Percentiles rank a stretch among this genome's conserved stretches.
These are phyloP conservation scores for Enteromius afrohamiltoni DNA, from an alignment of 2,797 vertebrate genomes.

Conservation along the genomic window DNA sequence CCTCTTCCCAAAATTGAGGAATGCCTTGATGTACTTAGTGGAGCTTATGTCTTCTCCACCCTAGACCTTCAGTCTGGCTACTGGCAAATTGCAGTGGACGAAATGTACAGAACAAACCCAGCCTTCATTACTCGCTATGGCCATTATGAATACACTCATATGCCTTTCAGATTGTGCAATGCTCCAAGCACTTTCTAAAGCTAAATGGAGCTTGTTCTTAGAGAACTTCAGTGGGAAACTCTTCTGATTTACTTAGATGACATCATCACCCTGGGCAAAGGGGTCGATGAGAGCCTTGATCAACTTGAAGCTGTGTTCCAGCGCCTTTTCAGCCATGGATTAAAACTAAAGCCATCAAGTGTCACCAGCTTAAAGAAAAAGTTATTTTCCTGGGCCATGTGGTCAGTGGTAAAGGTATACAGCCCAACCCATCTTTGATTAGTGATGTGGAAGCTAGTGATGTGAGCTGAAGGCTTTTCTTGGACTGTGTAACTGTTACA, in stretches of 20 bases:
- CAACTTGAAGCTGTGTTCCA: constrained; percentile 8
- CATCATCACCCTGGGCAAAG: too few relatives aligned
- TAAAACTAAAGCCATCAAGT: constrained; percentile 10
- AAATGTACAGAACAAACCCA: too few relatives aligned
- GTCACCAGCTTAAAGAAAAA: constrained; percentile 35
- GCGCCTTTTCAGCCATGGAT: background rate
- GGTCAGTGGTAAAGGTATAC: constrained; percentile 58
- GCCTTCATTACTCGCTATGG: too few relatives aligned
- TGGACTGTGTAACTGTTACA: constrained; percentile 30
- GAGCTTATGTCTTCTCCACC: too few relatives aligned
- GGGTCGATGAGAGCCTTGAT: constrained; percentile 37
- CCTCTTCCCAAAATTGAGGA: constrained; percentile 14
- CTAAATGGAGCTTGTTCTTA: too few relatives aligned
- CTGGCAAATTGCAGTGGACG: too few relatives aligned
- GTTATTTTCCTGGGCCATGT: constrained; percentile 27
- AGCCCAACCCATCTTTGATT: background rate
- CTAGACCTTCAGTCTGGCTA: too few relatives aligned
- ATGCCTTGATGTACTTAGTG: background rate
- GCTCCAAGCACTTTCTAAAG: too few relatives aligned
- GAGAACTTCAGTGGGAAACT: too few relatives aligned
- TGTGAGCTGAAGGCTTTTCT: constrained; percentile 57
- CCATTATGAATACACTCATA: too few relatives aligned
- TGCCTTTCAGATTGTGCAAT: too few relatives aligned
- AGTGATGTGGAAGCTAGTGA: background rate
- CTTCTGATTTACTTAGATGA: too few relatives aligned